Evolutionary conservation across 92 coral and sea anemone genomes (phyloP).

Genomic region (Anthopleura xanthogrammica): DNA sequence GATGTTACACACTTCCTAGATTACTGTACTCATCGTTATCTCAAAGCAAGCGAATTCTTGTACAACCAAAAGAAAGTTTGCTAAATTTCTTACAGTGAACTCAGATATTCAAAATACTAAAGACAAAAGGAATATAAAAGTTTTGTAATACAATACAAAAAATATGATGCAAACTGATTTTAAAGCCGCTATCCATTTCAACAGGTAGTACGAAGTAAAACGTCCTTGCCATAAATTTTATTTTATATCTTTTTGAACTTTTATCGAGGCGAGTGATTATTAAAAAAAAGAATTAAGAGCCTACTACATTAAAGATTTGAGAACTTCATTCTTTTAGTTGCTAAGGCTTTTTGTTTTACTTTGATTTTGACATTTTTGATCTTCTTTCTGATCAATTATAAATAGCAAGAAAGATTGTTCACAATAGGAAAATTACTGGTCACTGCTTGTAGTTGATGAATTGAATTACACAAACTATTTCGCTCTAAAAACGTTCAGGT

Average conservation of each 20-base stretch:
- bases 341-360: conserved; percentile 12
- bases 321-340: conserved; percentile 3
- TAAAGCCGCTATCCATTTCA: conserved; percentile 7
- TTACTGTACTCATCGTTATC: too few relatives aligned
- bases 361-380: conserved; percentile 22
- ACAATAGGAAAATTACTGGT: conserved; percentile 27
- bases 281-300: not conserved
- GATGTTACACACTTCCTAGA: too few relatives aligned
- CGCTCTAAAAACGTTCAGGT: not conserved
- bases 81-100: too few relatives aligned
- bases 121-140: not conserved
- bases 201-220: conserved; percentile 6
- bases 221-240: not conserved
- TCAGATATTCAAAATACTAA: too few relatives aligned
- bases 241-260: not conserved
- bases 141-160: not conserved
- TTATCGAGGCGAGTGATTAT: not conserved
- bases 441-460: conserved; percentile 25
- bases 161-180: not conserved
- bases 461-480: not conserved
- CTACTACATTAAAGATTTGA: not conserved
- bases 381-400: conserved; percentile 22
- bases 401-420: not conserved
- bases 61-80: too few relatives aligned
- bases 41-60: too few relatives aligned